Conservation (phyloP, 2,797 vertebrate species). For the Crocidura indochinensis region DNA sequence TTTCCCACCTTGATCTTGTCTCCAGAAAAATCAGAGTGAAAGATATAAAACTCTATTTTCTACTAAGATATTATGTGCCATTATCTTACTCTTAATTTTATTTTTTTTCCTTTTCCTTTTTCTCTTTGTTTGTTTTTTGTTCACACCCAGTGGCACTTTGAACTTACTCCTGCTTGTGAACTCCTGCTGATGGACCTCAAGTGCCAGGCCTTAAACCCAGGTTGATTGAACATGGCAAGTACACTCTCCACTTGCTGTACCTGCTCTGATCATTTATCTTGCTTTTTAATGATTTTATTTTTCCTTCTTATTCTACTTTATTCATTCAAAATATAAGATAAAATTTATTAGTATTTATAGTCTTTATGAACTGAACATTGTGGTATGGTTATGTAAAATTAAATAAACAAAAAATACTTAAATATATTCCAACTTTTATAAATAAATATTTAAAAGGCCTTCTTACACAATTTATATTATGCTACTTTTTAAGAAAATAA, state of each 20-base stretch:
- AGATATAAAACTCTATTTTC: too few relatives aligned
- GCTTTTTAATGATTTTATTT: neutral
- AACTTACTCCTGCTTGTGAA: too few relatives aligned
- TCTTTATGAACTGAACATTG: neutral
- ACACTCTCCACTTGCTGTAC: neutral
- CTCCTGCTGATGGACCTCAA: too few relatives aligned
- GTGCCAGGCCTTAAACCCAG: too few relatives aligned
- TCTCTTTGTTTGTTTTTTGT: too few relatives aligned
- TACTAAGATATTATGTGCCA: too few relatives aligned
- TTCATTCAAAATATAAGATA: slow-evolving; percentile 20
- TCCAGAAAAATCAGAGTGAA: too few relatives aligned
- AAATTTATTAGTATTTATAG: neutral
- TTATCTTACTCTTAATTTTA: too few relatives aligned
- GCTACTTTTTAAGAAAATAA: slow-evolving; percentile 14
- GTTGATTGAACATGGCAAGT: neutral
- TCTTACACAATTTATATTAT: neutral
- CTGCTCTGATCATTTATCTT: neutral
- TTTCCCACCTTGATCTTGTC: too few relatives aligned
- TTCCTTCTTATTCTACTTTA: neutral
- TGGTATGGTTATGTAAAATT: slow-evolving; percentile 42
- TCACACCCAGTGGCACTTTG: too few relatives aligned
- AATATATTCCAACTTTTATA: slow-evolving; percentile 2
- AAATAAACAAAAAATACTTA: slow-evolving; percentile 14
- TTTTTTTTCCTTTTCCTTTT: too few relatives aligned
- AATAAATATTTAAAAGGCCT: neutral